These are phyloP conservation scores for Acrobasis repandana DNA, from an alignment of 2,888 invertebrate species.

Conservation along the genomic window DNA sequence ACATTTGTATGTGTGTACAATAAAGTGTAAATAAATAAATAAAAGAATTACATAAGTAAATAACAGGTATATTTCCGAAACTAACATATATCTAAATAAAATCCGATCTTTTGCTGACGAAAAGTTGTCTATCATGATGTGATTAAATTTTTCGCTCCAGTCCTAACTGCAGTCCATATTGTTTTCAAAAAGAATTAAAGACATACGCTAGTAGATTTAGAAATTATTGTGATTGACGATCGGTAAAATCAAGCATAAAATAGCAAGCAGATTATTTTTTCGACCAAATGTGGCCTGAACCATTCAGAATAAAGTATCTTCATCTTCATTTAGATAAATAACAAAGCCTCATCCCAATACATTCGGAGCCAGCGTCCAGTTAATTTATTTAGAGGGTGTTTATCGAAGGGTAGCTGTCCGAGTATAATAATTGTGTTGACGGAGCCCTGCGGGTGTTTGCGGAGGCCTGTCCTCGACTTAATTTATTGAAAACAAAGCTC, in stretches of 20 bases:
- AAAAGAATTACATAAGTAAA: too few species aligned
- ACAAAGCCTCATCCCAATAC: conserved; percentile 5
- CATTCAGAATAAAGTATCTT: not conserved
- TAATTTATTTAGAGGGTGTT: conserved; percentile 81
- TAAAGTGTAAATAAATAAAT: too few species aligned
- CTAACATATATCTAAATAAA: too few species aligned
- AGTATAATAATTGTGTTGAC: conserved; percentile 83
- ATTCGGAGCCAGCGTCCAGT: conserved; percentile 52
- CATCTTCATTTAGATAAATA: conserved; percentile 7
- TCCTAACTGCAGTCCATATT: too few species aligned
- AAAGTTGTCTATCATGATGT: too few species aligned
- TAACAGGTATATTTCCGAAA: too few species aligned
- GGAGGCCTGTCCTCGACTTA: conserved; percentile 68
- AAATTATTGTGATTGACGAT: too few species aligned
- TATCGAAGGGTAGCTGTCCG: conserved; percentile 78
- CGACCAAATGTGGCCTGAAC: not conserved
- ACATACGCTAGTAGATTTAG: too few species aligned
- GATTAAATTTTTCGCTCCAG: too few species aligned
- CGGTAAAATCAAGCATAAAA: not conserved
- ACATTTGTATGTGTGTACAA: too few species aligned
- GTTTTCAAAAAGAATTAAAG: too few species aligned
- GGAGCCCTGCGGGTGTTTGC: conserved; percentile 72
- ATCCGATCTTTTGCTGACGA: too few species aligned
- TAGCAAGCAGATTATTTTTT: not conserved
- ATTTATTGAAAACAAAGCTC: conserved; percentile 80